Conservation (phyloP, 2,797 vertebrate genomes). For the Eospalax fontanierii region DNA sequence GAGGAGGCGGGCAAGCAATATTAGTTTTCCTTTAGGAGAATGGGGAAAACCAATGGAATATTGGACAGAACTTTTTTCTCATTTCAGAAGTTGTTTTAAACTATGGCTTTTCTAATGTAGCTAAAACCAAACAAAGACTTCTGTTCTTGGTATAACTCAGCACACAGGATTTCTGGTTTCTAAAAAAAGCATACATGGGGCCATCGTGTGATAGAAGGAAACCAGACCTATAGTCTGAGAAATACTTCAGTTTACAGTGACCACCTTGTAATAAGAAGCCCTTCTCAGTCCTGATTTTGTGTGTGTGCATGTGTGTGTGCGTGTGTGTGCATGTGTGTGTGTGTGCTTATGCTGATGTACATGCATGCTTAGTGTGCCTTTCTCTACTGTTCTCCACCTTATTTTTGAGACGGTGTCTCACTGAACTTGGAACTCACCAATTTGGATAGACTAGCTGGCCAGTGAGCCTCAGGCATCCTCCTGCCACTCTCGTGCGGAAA, state of each 20-base stretch:
- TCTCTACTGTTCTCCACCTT: not conserved
- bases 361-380: not conserved
- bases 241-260: not conserved
- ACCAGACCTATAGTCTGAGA: not conserved
- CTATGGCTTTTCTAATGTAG: not conserved
- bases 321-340: not conserved
- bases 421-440: not conserved
- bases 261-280: not conserved
- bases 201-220: not conserved
- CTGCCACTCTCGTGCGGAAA: not conserved
- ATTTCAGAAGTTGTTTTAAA: not conserved
- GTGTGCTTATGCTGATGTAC: not conserved
- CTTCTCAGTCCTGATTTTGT: constrained; percentile 7
- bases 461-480: not conserved
- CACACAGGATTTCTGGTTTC: no score
- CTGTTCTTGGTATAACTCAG: not conserved
- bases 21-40: not conserved
- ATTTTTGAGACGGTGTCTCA: not conserved
- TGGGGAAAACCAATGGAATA: not conserved
- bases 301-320: not conserved
- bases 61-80: constrained; percentile 1
- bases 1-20: not conserved
- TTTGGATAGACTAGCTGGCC: not conserved
- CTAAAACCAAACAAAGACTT: constrained; percentile 29
- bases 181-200: not conserved